phyloP scores from a whole-genome alignment of 2,797 vertebrate genomes.

The Dryobates pubescens region DNA sequence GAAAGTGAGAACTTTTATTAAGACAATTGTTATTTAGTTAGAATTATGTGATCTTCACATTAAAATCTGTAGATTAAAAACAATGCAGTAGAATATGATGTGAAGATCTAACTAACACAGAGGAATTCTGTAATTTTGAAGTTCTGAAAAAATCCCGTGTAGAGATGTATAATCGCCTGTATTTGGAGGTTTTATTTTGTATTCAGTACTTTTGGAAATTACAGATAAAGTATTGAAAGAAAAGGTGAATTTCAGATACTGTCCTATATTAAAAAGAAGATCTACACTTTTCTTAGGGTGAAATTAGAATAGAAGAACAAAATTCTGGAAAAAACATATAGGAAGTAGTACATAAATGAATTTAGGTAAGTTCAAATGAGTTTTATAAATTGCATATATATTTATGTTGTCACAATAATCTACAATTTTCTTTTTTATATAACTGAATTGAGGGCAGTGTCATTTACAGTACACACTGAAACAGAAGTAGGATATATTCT shows the following conservation, averaged over 20 bases:
- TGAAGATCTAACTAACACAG: not conserved
- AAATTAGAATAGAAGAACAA: not conserved
- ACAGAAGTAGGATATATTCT: not conserved
- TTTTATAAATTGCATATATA: not conserved
- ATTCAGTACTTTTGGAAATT: not conserved
- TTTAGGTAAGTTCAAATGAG: not conserved
- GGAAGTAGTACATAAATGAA: not conserved
- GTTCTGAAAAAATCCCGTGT: not conserved
- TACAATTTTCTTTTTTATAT: not conserved
- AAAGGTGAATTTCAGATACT: not conserved
- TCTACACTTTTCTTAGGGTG: not conserved
- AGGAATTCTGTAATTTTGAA: not conserved
- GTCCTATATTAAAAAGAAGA: not conserved
- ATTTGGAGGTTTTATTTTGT: not conserved
- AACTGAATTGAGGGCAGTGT: not conserved
- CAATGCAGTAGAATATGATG: not conserved
- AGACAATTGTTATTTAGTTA: not conserved
- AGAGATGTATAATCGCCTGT: rapidly evolving
- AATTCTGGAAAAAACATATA: not conserved
- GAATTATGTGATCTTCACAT: not conserved
- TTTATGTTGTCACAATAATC: not conserved
- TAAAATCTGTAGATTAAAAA: not conserved
- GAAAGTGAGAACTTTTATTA: not conserved
- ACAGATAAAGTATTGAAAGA: not conserved
- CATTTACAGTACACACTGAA: not conserved